These are phyloP conservation scores for Phengaris arion DNA, from an alignment of 2,888 invertebrate genomes.

Conservation along the genomic window DNA sequence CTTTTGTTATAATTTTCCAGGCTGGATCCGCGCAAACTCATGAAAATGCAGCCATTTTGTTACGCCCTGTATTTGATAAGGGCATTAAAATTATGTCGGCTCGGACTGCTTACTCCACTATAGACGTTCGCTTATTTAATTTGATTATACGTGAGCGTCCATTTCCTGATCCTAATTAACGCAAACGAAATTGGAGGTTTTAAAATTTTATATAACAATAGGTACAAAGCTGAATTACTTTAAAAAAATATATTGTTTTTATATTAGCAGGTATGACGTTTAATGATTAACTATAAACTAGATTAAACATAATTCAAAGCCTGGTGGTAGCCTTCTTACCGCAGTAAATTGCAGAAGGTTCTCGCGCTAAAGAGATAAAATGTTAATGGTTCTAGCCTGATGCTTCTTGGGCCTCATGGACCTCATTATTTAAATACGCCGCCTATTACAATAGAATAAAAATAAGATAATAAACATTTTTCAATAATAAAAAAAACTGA, in stretches of 20 bases:
- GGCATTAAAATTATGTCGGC: slow-evolving; percentile 76
- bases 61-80: slow-evolving; percentile 80
- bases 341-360: no score
- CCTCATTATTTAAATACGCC: background rate
- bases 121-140: slow-evolving; percentile 60
- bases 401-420: no score
- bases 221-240: background rate
- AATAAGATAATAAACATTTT: slow-evolving; percentile 37
- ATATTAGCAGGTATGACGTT: background rate
- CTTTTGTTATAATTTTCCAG: slow-evolving; percentile 80
- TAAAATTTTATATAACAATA: background rate
- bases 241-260: background rate
- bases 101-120: slow-evolving; percentile 64
- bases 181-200: slow-evolving; percentile 61
- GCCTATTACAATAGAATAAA: background rate
- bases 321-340: background rate
- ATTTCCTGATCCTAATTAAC: slow-evolving; percentile 72
- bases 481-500: slow-evolving; percentile 48
- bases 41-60: slow-evolving; percentile 78
- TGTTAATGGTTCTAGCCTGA: no score
- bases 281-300: background rate
- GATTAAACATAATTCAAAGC: background rate
- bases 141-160: slow-evolving; percentile 63
- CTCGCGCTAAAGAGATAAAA: no score
- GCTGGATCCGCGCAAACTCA: slow-evolving; percentile 75